Evolutionary conservation across 2,113 vertebrate species (phyloP).

Genomic region (Talpa occidentalis): DNA sequence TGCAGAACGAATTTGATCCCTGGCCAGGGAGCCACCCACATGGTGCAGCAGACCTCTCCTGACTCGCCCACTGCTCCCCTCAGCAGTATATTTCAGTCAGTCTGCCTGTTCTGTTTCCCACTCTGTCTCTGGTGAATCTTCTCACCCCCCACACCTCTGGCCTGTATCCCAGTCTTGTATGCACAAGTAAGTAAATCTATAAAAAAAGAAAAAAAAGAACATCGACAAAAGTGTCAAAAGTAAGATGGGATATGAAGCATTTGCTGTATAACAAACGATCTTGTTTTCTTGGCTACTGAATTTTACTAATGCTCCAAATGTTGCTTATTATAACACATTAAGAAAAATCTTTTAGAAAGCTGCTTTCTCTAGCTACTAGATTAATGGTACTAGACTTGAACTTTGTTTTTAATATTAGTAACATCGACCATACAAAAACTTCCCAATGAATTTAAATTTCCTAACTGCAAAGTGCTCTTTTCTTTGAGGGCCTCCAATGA

Average conservation of each 20-base stretch:
- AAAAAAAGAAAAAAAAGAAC: not conserved
- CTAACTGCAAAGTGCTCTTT: slow-evolving; percentile 10
- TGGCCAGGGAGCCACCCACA: no score
- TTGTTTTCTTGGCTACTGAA: not conserved
- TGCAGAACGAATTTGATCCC: no score
- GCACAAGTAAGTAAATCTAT: no score
- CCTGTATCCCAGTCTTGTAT: no score
- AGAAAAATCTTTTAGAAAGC: not conserved
- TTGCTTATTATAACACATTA: not conserved
- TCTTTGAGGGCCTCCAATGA: not conserved
- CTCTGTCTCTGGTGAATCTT: no score
- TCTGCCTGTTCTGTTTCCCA: no score
- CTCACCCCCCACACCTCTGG: no score
- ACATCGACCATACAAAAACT: not conserved
- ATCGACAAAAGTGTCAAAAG: not conserved
- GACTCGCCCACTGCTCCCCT: no score
- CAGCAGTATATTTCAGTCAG: no score
- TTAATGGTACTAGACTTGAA: not conserved
- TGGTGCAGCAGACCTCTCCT: no score
- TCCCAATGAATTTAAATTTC: slow-evolving; percentile 43
- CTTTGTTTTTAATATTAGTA: slow-evolving; percentile 34
- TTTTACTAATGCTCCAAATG: slow-evolving; percentile 40
- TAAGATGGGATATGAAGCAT: not conserved
- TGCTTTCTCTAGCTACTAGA: not conserved
- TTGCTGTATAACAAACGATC: not conserved